phyloP scores from a whole-genome alignment of 2,113 vertebrate species.

The Cottus gobio region DNA sequence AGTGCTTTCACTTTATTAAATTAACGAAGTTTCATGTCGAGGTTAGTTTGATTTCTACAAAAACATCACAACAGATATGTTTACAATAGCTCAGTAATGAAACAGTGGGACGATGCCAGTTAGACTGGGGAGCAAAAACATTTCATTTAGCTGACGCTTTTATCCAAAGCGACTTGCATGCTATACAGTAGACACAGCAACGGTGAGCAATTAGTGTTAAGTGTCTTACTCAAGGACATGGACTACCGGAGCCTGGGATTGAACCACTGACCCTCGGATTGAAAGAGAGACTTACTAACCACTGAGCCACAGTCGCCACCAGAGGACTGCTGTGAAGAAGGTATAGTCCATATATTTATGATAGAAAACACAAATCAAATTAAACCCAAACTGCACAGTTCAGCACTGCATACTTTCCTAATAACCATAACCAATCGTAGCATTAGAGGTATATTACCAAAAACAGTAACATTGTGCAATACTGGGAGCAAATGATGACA shows the following conservation, averaged over 20 bases:
- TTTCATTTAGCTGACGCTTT: too few relatives aligned
- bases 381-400: not conserved
- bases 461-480: not conserved
- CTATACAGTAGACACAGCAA: too few relatives aligned
- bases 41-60: not conserved
- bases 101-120: not conserved
- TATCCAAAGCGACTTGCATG: too few relatives aligned
- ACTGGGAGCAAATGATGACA: not conserved
- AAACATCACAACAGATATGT: not conserved
- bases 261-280: too few relatives aligned
- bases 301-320: too few relatives aligned
- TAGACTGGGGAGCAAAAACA: not conserved
- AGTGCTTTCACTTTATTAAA: not conserved
- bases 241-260: too few relatives aligned
- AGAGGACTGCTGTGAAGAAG: not conserved
- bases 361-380: not conserved
- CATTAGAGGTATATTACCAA: not conserved
- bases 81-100: not conserved
- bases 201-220: too few relatives aligned
- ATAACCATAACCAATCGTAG: not conserved
- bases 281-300: too few relatives aligned
- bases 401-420: not conserved
- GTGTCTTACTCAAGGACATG: too few relatives aligned
- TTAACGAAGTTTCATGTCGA: constrained; percentile 6
- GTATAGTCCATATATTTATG: not conserved